Evolutionary conservation across 2,888 invertebrate species (phyloP), one percentile per base, ranked within the genome.

Genomic region (Eristalinus aeneus): DNA sequence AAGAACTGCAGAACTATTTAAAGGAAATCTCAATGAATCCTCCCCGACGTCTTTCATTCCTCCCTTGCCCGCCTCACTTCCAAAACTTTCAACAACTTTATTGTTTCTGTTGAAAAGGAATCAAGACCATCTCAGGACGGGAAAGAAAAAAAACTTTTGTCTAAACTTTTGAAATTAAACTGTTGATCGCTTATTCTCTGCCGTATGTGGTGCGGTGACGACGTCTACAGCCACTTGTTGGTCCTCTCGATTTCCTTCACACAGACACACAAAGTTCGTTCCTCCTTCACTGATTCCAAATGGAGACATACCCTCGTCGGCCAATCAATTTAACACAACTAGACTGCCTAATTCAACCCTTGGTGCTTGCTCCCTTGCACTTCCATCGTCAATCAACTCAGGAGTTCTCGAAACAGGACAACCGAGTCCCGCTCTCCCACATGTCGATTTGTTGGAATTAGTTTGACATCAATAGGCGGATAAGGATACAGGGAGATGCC

Each of bases 151-250:
- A 71, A 79, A 61, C 54, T 81, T 84, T 54, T 73, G 36, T 69
- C 53, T 69, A 69, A 85, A 81, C 72, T 85, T 81, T 81, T 53
- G 58, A 85, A 85, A 85, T 81, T 85, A 85, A 85, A 85, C 85
- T 85, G 81, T 76, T 81, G 85, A 80, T 82, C 61, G 74, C 12
- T 68, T 56, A 16, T 54, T 2, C 16, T 2, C 54, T 16, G 22
- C 12, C 31, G 20, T 20, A 6, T 34, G 20, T 63, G 20, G 61
- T 72, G 23, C 67, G 39, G 67, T 27, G 27, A 5, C 27, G 27
- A 27, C 27, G 27, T 27, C 54, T 56, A 31, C 20, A 65, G 80
- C 85, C 81, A 85, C 85, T 85, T 85, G 85, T 85, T 85, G 85
- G 68, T 46, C 31, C 36, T 72, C 60, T 46, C 8, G 16, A n/a